Conservation (phyloP, 2,888 invertebrate genomes). For the Eilema caniola region DNA sequence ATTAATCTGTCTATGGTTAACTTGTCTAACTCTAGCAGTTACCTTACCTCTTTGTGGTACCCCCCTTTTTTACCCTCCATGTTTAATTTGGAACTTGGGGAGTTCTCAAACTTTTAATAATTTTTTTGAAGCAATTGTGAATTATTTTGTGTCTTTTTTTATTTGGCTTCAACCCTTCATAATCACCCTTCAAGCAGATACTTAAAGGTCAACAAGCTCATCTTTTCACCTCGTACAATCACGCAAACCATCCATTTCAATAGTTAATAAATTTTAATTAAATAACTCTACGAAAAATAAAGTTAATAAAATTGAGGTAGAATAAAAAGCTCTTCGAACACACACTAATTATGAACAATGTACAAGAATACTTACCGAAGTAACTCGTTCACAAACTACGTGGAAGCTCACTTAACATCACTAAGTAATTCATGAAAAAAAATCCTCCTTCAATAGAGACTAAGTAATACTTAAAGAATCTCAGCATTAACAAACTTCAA, state of each 20-base stretch:
- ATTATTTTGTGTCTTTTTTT: too few species aligned
- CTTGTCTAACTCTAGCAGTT: too few species aligned
- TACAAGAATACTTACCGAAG: neutral
- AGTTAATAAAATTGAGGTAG: neutral
- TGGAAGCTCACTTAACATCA: conserved; percentile 22
- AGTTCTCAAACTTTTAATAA: too few species aligned
- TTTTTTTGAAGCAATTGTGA: too few species aligned
- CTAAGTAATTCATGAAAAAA: conserved; percentile 23
- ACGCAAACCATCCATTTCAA: neutral
- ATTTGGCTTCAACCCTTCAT: too few species aligned
- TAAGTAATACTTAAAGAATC: conserved; percentile 23
- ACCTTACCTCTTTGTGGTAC: too few species aligned
- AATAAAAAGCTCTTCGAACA: neutral
- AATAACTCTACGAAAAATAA: neutral
- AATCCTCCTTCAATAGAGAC: conserved; percentile 5
- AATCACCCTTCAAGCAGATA: too few species aligned
- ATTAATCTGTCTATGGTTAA: too few species aligned
- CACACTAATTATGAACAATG: neutral
- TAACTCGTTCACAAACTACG: conserved; percentile 9
- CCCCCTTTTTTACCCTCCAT: too few species aligned
- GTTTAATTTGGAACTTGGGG: too few species aligned
- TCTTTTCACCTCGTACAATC: neutral
- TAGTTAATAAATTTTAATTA: neutral
- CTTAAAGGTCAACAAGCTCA: neutral
- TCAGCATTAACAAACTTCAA: conserved; percentile 27